A percentile compares a stretch with the other conserved stretches of the same genome.
phyloP scores from a whole-genome alignment of 2,888 invertebrate genomes.

The Epicampocera succincta region DNA sequence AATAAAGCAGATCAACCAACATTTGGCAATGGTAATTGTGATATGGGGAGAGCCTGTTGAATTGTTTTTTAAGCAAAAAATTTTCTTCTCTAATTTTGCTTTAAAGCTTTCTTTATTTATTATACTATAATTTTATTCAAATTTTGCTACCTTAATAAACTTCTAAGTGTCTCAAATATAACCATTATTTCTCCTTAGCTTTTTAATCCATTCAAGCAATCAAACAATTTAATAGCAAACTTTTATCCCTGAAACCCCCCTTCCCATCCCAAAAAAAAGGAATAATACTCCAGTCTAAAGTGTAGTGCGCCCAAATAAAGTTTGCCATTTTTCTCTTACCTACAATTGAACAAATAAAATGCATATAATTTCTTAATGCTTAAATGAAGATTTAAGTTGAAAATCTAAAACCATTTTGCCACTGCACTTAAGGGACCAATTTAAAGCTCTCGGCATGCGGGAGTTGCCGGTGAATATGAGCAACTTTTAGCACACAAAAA shows the following conservation, averaged over 20 bases:
- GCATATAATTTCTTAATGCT: constrained; percentile 52
- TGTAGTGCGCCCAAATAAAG: constrained; percentile 4
- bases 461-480: constrained; percentile 33
- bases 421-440: constrained; percentile 64
- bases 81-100: too few species aligned
- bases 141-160: not conserved
- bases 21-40: too few species aligned
- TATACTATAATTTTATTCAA: too few species aligned
- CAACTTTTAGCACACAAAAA: not conserved
- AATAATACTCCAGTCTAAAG: not conserved
- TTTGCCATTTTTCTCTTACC: not conserved
- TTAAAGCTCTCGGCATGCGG: constrained; percentile 34
- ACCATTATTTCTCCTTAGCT: not conserved
- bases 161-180: not conserved
- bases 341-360: constrained; percentile 54
- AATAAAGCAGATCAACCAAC: too few species aligned
- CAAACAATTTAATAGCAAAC: constrained; percentile 41
- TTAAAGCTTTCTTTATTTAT: too few species aligned
- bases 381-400: constrained; percentile 49
- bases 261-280: not conserved
- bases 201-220: constrained; percentile 44
- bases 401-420: constrained; percentile 45
- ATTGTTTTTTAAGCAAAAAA: too few species aligned
- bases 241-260: constrained; percentile 35
- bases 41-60: too few species aligned